These are phyloP conservation scores for Pongo pygmaeus DNA, from an alignment of 2,113 vertebrate species.

Conservation along the genomic window DNA sequence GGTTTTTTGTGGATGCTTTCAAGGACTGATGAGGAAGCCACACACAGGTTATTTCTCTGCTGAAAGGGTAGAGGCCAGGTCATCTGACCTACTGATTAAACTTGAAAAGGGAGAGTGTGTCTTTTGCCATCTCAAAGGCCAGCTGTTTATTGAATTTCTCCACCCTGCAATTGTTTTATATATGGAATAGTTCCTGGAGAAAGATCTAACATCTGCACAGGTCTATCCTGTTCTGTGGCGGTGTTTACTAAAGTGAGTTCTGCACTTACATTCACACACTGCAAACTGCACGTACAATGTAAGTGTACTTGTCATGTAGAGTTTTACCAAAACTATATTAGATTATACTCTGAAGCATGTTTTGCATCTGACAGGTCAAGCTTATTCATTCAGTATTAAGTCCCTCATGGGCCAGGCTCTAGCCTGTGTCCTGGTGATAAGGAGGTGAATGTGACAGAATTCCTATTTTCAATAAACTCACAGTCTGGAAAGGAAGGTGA, in stretches of 20 bases:
- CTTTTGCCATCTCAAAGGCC: slow-evolving; percentile 65
- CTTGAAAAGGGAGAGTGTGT: slow-evolving; percentile 62
- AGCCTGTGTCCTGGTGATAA: neutral
- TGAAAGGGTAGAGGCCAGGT: neutral
- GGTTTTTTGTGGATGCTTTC: neutral
- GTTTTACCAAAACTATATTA: neutral
- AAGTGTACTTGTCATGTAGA: fast-evolving
- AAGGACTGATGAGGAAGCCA: neutral
- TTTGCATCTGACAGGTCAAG: neutral
- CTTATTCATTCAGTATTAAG: neutral
- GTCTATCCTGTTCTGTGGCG: slow-evolving; percentile 59
- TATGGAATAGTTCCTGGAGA: slow-evolving; percentile 61
- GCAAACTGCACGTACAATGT: neutral
- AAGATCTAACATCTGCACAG: slow-evolving; percentile 47
- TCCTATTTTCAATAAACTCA: neutral
- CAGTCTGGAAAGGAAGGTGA: neutral
- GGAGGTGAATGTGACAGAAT: neutral
- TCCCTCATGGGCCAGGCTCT: no score
- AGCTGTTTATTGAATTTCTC: slow-evolving; percentile 68
- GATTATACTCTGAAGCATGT: neutral
- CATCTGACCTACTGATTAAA: neutral
- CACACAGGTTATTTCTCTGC: neutral
- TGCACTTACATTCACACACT: neutral
- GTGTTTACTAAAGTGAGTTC: slow-evolving; percentile 52
- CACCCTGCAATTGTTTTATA: slow-evolving; percentile 61